Percentiles rank a stretch among this genome's conserved stretches.
Evolutionary conservation across 2,888 invertebrate genomes (phyloP).

Genomic region (Zele albiditarsus): DNA sequence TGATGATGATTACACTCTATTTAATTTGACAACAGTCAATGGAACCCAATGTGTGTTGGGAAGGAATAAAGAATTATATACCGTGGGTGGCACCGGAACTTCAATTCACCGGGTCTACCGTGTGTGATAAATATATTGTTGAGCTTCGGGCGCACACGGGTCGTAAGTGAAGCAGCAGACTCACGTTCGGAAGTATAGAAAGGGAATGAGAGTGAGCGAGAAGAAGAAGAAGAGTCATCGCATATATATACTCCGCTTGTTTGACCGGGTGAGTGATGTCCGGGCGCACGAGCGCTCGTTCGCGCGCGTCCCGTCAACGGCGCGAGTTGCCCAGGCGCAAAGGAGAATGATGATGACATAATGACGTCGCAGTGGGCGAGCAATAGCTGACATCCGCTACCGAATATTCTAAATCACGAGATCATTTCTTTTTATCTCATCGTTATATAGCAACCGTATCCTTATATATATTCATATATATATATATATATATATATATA

Average conservation of each 20-base stretch:
- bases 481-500: background rate
- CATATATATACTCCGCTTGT: constrained; percentile 53
- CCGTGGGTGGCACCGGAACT: constrained; percentile 68
- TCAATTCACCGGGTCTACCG: constrained; percentile 62
- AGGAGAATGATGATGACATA: constrained; percentile 73
- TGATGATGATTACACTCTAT: constrained; percentile 4
- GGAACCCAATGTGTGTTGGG: background rate
- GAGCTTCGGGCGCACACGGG: constrained; percentile 42
- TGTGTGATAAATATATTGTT: constrained; percentile 42
- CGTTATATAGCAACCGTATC: constrained; percentile 41
- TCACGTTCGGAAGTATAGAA: constrained; percentile 18
- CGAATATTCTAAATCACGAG: constrained; percentile 72
- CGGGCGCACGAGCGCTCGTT: constrained; percentile 53
- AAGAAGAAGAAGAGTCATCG: constrained; percentile 26
- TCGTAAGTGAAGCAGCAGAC: constrained; percentile 53
- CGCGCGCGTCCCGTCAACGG: constrained; percentile 71
- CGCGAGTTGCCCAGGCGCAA: constrained; percentile 59
- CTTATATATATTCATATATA: background rate
- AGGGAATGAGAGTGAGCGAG: background rate
- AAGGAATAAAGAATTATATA: constrained; percentile 14
- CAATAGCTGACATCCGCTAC: constrained; percentile 73
- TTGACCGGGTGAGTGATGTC: constrained; percentile 68
- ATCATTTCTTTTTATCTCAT: constrained; percentile 52
- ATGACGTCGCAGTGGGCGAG: constrained; percentile 72
- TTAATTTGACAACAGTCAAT: constrained; percentile 18